A percentile compares a stretch with the other conserved stretches of the same genome.
phyloP scores from a whole-genome alignment of 2,888 invertebrate genomes.

The Andrena dorsata region DNA sequence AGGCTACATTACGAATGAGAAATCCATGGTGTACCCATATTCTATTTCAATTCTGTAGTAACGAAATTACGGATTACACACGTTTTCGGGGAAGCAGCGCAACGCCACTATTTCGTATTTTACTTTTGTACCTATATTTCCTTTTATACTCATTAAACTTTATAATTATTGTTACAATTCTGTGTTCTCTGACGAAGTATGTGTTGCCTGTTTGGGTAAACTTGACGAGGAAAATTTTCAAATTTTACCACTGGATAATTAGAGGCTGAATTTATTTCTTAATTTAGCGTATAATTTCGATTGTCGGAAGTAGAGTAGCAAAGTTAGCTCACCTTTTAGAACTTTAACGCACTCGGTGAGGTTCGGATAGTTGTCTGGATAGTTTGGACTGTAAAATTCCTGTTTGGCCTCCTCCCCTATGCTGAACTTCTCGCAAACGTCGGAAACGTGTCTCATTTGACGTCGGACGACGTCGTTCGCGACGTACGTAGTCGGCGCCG shows the following conservation, averaged over 20 bases:
- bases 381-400: constrained; percentile 90
- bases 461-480: constrained; percentile 66
- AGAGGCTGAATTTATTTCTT: background rate
- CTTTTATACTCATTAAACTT: too few species aligned
- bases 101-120: too few species aligned
- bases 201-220: too few species aligned
- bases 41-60: too few species aligned
- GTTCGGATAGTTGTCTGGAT: constrained; percentile 89
- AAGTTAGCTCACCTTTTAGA: constrained; percentile 88
- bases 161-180: too few species aligned
- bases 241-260: background rate
- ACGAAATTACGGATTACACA: too few species aligned
- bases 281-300: too few species aligned
- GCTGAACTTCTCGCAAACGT: constrained; percentile 87
- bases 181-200: too few species aligned
- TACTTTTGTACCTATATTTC: too few species aligned
- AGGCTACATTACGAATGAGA: background rate
- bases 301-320: background rate
- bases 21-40: background rate
- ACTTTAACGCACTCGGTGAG: constrained; percentile 89
- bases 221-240: too few species aligned
- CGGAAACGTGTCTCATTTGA: constrained; percentile 76
- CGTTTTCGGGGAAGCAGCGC: too few species aligned
- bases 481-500: constrained; percentile 24
- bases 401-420: constrained; percentile 87